phyloP scores from a whole-genome alignment of 2,888 invertebrate species.

The Melanostoma mellinum region DNA sequence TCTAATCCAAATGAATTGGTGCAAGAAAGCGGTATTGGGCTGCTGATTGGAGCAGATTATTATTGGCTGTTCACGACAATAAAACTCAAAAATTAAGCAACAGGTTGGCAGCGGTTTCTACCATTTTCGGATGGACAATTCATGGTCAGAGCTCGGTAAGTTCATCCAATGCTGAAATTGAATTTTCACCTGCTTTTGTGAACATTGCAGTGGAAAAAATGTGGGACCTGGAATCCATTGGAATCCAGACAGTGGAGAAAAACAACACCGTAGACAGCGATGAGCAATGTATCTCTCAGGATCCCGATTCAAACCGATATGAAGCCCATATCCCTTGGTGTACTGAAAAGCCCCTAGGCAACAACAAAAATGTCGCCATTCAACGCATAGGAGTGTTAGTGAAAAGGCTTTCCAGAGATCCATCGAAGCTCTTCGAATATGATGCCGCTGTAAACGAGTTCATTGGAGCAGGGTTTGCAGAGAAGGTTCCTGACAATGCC shows the following conservation, averaged over 20 bases:
- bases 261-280: neutral
- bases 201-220: neutral
- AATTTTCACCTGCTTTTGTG: too few relatives aligned
- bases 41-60: neutral
- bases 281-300: neutral
- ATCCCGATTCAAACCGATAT: neutral
- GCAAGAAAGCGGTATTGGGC: too few relatives aligned
- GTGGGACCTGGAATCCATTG: conserved; percentile 1
- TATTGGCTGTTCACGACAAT: neutral
- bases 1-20: too few relatives aligned
- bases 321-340: neutral
- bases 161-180: too few relatives aligned
- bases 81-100: neutral
- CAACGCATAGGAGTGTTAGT: neutral
- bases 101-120: conserved; percentile 2
- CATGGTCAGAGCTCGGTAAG: too few relatives aligned
- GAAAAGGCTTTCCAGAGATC: neutral
- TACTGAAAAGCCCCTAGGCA: neutral
- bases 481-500: neutral
- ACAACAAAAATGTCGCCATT: neutral
- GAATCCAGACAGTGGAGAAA: neutral
- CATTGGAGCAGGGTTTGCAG: conserved; percentile 18
- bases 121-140: neutral
- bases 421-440: neutral
- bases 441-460: neutral